phyloP scores from a whole-genome alignment of 2,797 vertebrate genomes.

The Phataginus tricuspis region DNA sequence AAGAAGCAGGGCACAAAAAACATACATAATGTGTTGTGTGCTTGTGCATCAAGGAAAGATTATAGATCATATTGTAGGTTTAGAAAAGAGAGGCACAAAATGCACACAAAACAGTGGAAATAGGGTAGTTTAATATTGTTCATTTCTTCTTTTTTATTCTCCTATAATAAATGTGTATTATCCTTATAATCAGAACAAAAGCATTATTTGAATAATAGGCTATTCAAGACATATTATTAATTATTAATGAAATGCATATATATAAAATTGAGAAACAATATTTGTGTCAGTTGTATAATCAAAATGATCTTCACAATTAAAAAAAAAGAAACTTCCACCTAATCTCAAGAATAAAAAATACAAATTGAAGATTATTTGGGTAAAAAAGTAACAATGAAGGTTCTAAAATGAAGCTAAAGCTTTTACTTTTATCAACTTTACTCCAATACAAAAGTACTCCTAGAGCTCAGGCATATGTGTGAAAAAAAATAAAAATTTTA shows the following conservation, averaged over 20 bases:
- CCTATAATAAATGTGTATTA: conserved; percentile 41
- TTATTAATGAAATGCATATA: not conserved
- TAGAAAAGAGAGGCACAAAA: conserved; percentile 2
- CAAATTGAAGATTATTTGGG: conserved; percentile 57
- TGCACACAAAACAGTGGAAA: not conserved
- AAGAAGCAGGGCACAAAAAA: not conserved
- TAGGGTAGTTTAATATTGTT: not conserved
- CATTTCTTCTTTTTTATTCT: conserved; percentile 23
- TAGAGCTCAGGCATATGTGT: conserved; percentile 56
- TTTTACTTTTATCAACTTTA: conserved; percentile 52
- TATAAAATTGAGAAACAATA: not conserved
- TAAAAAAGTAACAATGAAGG: conserved; percentile 44
- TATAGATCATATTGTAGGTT: not conserved
- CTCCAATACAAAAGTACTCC: not conserved
- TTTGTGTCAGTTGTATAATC: not conserved
- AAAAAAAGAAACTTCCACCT: conserved; percentile 53
- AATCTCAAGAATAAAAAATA: conserved; percentile 64
- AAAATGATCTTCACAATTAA: conserved; percentile 28
- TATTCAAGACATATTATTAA: conserved; percentile 18
- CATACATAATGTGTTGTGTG: not conserved
- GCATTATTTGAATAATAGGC: conserved; percentile 16
- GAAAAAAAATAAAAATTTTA: conserved; percentile 47
- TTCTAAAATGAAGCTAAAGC: conserved; percentile 27
- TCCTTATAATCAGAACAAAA: conserved; percentile 60
- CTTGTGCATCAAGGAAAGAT: not conserved